These are phyloP conservation scores for Drosophila gaucha DNA, from an alignment of 2,888 invertebrate genomes.

Conservation along the genomic window DNA sequence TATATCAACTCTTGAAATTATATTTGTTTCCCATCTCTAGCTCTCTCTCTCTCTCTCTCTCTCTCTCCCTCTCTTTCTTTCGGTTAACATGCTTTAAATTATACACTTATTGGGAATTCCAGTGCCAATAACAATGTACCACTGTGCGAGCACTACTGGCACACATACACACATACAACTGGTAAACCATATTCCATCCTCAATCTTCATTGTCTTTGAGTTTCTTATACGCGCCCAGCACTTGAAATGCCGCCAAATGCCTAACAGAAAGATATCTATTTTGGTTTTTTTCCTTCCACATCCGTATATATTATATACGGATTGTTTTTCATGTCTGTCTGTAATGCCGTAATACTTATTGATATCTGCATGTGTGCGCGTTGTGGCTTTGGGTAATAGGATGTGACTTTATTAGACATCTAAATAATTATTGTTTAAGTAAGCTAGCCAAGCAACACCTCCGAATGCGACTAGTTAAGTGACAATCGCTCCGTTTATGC, in stretches of 20 bases:
- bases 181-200: background rate
- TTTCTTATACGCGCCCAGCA: too few species aligned
- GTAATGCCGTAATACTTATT: background rate
- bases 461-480: background rate
- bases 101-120: too few species aligned
- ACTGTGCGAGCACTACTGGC: slow-evolving; percentile 20
- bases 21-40: too few species aligned
- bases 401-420: background rate
- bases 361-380: background rate
- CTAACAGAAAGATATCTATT: slow-evolving; percentile 11
- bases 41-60: too few species aligned
- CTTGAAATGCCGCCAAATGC: slow-evolving; percentile 14
- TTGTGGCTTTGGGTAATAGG: background rate
- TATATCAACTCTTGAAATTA: too few species aligned
- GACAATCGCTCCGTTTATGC: background rate
- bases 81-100: too few species aligned
- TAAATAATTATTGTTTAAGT: slow-evolving; percentile 3
- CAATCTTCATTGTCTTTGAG: too few species aligned
- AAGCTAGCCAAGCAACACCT: background rate
- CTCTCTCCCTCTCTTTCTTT: too few species aligned
- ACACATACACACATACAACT: background rate
- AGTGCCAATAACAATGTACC: slow-evolving; percentile 10
- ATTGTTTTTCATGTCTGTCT: background rate
- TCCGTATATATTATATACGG: background rate
- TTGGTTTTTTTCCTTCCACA: too few species aligned